Base-by-base conservation (phyloP, 2,113 vertebrate species). In the Brachirus orientalis region DNA sequence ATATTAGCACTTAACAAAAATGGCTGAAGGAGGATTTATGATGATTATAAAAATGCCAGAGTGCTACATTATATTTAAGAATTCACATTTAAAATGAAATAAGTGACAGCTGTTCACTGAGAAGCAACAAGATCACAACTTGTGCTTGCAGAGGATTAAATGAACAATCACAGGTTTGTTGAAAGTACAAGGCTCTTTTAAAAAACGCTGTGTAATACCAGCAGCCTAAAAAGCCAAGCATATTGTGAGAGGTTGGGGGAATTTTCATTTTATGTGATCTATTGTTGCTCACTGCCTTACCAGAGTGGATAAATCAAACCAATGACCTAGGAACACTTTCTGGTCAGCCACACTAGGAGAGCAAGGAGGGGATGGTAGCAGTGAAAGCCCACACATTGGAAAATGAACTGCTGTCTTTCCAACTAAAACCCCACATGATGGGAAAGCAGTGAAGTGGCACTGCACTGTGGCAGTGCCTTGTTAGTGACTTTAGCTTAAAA, bases 401-500 rank as follows among this genome's bases (percentile, higher is more conserved):
- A 90, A 88, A 88, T 85, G 67, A 86, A 90, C 85, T 84, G 77
- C 79, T 75, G 57, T 84, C 84, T 87, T 81, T 90, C 77, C 82
- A 77, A 79, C 55, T 50, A 64, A 82, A 90, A 85, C 72, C 85
- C 77, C 65, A 63, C 72, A 88, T 86, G 80, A 90, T 83, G 83
- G 77, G 75, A 74, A 86, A 52, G 85, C 87, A 84, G 77, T 56
- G 62, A 82, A 84, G 88, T 90, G 88, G 88, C 80, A 80, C 88
- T 71, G 74, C 72, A 68, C 72, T 77, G 82, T 88, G 86, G 89
- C 85, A 84, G 86, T 18, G 65, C 44, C 89, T 90, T 91, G 88
- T 90, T 90, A 90, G 89, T 69, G 80, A 84, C 86, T 88, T 81
- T 78, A 81, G 85, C 72, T 84, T 74, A 88, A 88, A 80, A 84